phyloP scores from a whole-genome alignment of 2,888 invertebrate species.

The Aphrophora alni region DNA sequence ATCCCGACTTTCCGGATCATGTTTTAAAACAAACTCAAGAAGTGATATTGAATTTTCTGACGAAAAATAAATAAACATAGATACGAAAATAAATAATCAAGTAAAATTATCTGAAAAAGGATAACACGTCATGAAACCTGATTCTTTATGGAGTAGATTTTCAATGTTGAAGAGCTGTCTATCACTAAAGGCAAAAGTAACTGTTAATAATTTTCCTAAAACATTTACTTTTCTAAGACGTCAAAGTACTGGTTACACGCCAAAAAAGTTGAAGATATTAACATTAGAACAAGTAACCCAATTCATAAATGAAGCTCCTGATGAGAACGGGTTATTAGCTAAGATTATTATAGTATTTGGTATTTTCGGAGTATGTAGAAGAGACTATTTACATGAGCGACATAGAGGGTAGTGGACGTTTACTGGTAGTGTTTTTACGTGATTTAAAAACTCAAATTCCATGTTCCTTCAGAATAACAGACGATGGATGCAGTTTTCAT shows the following conservation, averaged over 20 bases:
- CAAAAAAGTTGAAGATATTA: constrained; percentile 1
- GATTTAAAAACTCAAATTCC: background rate
- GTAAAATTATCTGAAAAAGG: no score
- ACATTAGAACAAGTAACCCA: background rate
- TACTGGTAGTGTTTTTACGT: background rate
- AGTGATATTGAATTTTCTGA: no score
- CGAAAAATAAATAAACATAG: no score
- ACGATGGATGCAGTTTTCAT: background rate
- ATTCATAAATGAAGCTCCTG: constrained; percentile 6
- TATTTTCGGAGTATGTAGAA: background rate
- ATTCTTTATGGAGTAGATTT: constrained; percentile 19
- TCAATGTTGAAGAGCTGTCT: constrained; percentile 1
- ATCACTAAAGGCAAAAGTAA: constrained; percentile 1
- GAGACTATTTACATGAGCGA: background rate
- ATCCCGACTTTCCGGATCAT: no score
- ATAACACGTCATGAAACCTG: constrained; percentile 6
- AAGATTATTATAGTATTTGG: background rate
- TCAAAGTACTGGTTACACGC: no score
- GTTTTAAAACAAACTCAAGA: no score
- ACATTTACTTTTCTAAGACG: background rate
- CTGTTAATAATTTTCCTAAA: background rate
- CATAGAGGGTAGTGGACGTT: background rate
- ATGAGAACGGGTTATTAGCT: constrained; percentile 8
- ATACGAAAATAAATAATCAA: no score
- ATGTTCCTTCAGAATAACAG: background rate